Percentiles rank a stretch among this genome's conserved stretches.
These are phyloP conservation scores for Pogonomyrmex californicus DNA, from an alignment of 1,140 invertebrate genomes.

Conservation along the genomic window DNA sequence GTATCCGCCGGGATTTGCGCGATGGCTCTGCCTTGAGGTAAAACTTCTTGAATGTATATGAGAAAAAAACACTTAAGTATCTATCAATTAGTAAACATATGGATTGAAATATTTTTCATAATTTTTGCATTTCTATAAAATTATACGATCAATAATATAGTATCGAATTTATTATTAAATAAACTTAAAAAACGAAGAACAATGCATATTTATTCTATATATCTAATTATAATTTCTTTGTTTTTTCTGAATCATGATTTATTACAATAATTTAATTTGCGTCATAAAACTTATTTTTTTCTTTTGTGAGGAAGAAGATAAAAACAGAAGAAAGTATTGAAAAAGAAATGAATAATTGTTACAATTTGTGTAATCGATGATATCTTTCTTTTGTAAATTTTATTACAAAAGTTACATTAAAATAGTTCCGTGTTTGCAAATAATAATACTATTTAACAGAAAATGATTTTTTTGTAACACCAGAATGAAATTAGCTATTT, in stretches of 20 bases:
- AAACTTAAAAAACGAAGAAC: not conserved
- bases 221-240: too few species aligned
- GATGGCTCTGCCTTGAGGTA: not conserved
- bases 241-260: not conserved
- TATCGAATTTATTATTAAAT: not conserved
- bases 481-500: too few species aligned
- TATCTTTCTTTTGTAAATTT: too few species aligned
- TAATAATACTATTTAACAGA: too few species aligned
- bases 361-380: too few species aligned
- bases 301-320: too few species aligned
- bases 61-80: constrained; percentile 15
- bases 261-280: not conserved
- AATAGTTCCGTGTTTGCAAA: too few species aligned
- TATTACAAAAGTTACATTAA: too few species aligned
- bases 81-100: not conserved
- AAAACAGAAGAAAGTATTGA: too few species aligned
- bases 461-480: too few species aligned
- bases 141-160: not conserved
- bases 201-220: too few species aligned
- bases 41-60: not conserved
- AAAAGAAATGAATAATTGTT: too few species aligned
- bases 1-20: constrained; percentile 14
- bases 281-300: not conserved
- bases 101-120: not conserved
- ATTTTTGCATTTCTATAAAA: not conserved